Evolutionary conservation across 64 coral and sea anemone species (phyloP).

Genomic region (Platygyra sinensis): DNA sequence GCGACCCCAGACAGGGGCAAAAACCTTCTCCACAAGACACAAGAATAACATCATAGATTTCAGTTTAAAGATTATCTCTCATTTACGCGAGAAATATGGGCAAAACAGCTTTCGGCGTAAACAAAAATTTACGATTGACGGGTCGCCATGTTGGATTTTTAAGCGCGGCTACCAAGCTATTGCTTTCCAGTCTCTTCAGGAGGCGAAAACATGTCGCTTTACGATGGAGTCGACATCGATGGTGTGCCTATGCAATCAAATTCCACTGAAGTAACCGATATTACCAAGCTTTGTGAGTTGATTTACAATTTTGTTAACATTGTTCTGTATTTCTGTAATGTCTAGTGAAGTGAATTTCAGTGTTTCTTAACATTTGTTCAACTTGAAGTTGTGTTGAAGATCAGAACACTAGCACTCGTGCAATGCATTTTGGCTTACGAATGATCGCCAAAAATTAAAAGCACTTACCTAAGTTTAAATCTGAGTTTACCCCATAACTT

Average conservation of each 20-base stretch:
- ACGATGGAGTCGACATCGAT: slow-evolving; percentile 64
- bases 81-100: background rate
- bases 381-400: no score
- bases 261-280: slow-evolving; percentile 40
- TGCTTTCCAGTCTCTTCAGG: background rate
- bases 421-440: no score
- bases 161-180: slow-evolving; percentile 11
- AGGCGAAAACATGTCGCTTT: slow-evolving; percentile 59
- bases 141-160: slow-evolving; percentile 24
- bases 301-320: background rate
- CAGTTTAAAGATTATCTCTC: background rate
- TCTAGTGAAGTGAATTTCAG: background rate
- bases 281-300: slow-evolving; percentile 48
- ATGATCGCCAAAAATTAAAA: no score
- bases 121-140: background rate
- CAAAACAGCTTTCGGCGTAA: background rate
- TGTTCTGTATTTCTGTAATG: background rate
- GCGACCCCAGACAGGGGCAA: background rate
- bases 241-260: slow-evolving; percentile 64
- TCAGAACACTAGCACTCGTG: no score
- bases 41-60: background rate
- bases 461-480: background rate
- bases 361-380: background rate
- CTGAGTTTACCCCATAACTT: background rate
- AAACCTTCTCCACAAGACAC: background rate